These are phyloP conservation scores for Anastatus disparis DNA, from an alignment of 1,140 invertebrate genomes.

Conservation along the genomic window DNA sequence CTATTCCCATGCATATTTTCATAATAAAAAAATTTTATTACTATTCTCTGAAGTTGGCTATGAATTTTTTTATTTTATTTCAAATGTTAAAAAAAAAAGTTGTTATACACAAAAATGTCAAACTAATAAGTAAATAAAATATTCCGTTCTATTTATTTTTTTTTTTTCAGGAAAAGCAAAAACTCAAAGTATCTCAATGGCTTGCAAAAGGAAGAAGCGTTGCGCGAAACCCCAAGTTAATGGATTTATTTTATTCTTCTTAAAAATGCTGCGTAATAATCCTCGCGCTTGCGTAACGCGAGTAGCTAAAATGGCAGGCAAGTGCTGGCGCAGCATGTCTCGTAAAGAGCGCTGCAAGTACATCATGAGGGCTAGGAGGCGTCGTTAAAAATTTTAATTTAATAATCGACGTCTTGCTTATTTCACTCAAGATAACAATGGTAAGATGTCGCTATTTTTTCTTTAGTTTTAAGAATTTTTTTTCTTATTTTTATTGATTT, in stretches of 20 bases:
- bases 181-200: background rate
- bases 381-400: too few species aligned
- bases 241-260: constrained; percentile 55
- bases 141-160: background rate
- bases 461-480: too few species aligned
- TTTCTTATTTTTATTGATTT: too few species aligned
- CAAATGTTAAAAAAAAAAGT: background rate
- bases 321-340: constrained; percentile 52
- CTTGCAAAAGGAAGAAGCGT: constrained; percentile 31
- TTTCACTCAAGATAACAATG: too few species aligned
- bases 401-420: too few species aligned
- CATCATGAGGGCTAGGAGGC: constrained; percentile 43
- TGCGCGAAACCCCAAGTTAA: constrained; percentile 40
- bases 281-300: constrained; percentile 46
- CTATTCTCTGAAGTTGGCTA: too few species aligned
- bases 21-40: too few species aligned
- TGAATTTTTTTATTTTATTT: too few species aligned
- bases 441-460: too few species aligned
- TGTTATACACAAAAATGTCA: background rate
- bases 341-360: constrained; percentile 48
- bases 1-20: too few species aligned
- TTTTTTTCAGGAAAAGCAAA: background rate
- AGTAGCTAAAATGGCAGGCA: constrained; percentile 52
- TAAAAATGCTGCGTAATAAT: constrained; percentile 46
- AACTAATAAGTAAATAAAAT: background rate